Percentiles rank a stretch among this genome's conserved stretches.
These are phyloP conservation scores for Periparus ater DNA, from an alignment of 2,797 vertebrate species.

Conservation along the genomic window DNA sequence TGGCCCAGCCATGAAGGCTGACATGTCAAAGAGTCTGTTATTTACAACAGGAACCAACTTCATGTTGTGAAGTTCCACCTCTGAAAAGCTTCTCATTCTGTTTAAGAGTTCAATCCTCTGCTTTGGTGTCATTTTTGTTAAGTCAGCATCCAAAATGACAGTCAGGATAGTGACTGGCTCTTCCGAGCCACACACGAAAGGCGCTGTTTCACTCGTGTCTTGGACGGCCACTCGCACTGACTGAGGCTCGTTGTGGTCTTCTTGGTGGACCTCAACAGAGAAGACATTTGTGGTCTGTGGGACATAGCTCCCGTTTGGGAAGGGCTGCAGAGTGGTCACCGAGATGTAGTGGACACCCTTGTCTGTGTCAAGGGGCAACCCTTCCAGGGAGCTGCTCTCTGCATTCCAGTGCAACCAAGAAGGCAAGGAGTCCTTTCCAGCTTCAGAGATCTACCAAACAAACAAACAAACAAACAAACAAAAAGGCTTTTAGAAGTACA, in stretches of 20 bases:
- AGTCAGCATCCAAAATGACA: conserved; percentile 94
- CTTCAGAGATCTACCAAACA: conserved; percentile 83
- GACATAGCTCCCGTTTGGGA: conserved; percentile 80
- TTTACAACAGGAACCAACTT: conserved; percentile 96
- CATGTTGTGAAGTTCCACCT: conserved; percentile 88
- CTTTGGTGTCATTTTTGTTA: conserved; percentile 94
- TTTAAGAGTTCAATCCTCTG: conserved; percentile 88
- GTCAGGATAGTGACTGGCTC: conserved; percentile 93
- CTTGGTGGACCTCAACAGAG: conserved; percentile 91
- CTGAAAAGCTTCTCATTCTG: conserved; percentile 91
- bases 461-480: not conserved
- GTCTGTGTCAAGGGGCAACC: conserved; percentile 92
- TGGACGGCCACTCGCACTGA: conserved; percentile 75
- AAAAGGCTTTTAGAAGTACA: not conserved
- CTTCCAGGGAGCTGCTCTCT: conserved; percentile 81
- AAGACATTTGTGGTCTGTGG: conserved; percentile 86
- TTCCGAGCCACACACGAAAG: conserved; percentile 83
- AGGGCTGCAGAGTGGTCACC: conserved; percentile 76
- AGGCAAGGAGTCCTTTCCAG: conserved; percentile 88
- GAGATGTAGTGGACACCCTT: conserved; percentile 94
- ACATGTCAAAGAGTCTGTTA: conserved; percentile 98
- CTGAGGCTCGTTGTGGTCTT: conserved; percentile 87
- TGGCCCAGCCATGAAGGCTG: conserved; percentile 97
- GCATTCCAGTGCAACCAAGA: conserved; percentile 92
- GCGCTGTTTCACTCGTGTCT: conserved; percentile 64